These are phyloP conservation scores for Indri indri DNA, from an alignment of 2,113 vertebrate genomes.

Conservation along the genomic window DNA sequence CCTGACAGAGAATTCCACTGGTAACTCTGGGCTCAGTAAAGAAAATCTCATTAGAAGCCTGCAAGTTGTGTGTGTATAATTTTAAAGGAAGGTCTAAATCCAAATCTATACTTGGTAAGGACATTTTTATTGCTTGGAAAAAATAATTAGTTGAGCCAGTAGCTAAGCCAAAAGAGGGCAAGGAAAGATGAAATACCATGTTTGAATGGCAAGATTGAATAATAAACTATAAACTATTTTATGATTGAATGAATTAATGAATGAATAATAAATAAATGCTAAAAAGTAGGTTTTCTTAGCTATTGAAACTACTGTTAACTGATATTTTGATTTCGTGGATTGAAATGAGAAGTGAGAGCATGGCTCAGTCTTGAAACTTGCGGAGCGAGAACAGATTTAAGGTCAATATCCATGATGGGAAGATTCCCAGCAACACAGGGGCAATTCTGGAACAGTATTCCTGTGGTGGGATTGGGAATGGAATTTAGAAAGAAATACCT, in stretches of 20 bases:
- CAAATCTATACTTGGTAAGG: conserved; percentile 1
- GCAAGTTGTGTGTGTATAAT: not conserved
- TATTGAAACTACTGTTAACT: not conserved
- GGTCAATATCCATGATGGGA: not conserved
- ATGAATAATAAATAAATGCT: not conserved
- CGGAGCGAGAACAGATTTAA: not conserved
- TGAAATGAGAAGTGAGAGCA: not conserved
- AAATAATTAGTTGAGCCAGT: not conserved
- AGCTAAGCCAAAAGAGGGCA: not conserved
- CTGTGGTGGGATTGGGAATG: not conserved
- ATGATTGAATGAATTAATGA: not conserved
- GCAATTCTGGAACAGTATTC: not conserved
- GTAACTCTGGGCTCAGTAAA: not conserved
- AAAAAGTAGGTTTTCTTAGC: not conserved
- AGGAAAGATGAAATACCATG: not conserved
- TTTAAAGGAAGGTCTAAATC: conserved; percentile 25
- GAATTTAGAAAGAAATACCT: not conserved
- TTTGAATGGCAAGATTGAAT: not conserved
- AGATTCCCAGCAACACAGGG: not conserved
- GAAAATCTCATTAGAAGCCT: not conserved
- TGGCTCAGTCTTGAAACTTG: not conserved
- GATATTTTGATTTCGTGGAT: not conserved
- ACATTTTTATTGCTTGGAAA: not conserved
- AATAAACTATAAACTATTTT: not conserved
- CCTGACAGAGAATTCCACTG: not conserved